These are phyloP conservation scores for Pelecanus crispus DNA, from an alignment of 2,113 vertebrate species.

Conservation along the genomic window DNA sequence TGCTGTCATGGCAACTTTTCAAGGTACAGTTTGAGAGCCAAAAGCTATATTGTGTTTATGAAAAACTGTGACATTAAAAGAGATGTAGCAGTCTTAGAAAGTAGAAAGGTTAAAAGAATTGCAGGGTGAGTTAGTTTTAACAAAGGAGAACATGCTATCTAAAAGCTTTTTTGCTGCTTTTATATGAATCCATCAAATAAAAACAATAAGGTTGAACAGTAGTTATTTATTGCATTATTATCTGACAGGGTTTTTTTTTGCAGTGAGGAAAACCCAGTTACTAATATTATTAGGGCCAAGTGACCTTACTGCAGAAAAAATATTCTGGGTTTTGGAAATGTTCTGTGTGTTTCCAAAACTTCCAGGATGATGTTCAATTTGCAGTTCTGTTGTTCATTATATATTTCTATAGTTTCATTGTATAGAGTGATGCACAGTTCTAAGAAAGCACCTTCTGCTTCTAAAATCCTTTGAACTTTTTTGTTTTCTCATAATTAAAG, in stretches of 20 bases:
- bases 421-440: neutral
- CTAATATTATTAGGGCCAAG: neutral
- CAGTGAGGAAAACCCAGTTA: neutral
- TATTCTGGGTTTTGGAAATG: neutral
- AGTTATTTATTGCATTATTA: neutral
- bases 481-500: constrained; percentile 26
- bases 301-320: neutral
- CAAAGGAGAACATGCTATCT: neutral
- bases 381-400: neutral
- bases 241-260: neutral
- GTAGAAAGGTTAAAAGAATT: neutral
- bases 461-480: neutral
- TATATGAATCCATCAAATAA: neutral
- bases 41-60: neutral
- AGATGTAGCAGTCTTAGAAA: neutral
- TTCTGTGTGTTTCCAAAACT: neutral
- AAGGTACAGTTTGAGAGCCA: neutral
- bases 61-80: neutral
- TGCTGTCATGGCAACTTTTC: constrained; percentile 28
- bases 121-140: neutral
- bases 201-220: neutral
- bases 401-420: neutral
- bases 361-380: neutral
- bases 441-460: constrained; percentile 9
- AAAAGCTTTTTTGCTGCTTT: neutral